Evolutionary conservation across 2,113 vertebrate species (phyloP).

Genomic region (Verasper variegatus): DNA sequence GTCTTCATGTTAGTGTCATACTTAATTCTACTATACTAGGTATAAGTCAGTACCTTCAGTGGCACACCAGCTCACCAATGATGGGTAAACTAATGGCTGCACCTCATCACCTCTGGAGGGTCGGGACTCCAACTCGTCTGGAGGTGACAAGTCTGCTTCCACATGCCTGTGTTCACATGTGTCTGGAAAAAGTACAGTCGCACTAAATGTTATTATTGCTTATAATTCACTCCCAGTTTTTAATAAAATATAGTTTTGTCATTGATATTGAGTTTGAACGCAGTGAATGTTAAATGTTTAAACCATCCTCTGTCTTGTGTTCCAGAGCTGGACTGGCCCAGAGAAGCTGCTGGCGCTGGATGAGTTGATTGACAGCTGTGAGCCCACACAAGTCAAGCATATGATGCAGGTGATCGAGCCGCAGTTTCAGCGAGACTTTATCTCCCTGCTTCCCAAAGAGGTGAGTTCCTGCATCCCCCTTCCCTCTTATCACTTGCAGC

Average conservation of each 20-base stretch:
- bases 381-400: slow-evolving; percentile 99
- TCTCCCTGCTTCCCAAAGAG: slow-evolving; percentile 99
- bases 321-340: slow-evolving; percentile 87
- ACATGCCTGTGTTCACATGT: too few relatives aligned
- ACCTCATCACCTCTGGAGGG: background rate
- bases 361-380: slow-evolving; percentile 98
- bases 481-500: background rate
- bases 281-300: too few relatives aligned
- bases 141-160: too few relatives aligned
- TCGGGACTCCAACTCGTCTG: background rate
- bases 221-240: too few relatives aligned
- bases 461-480: slow-evolving; percentile 77
- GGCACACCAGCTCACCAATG: background rate
- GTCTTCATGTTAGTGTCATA: background rate
- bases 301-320: background rate
- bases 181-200: too few relatives aligned
- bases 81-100: too few relatives aligned
- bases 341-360: slow-evolving; percentile 99
- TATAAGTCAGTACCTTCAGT: too few relatives aligned
- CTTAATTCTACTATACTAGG: too few relatives aligned
- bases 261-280: too few relatives aligned
- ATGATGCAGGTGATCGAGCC: slow-evolving; percentile 99
- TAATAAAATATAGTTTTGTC: too few relatives aligned
- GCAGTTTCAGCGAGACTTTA: slow-evolving; percentile 99
- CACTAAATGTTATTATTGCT: too few relatives aligned